These are phyloP conservation scores for Synergus gifuensis DNA, from an alignment of 2,888 invertebrate species.

Conservation along the genomic window DNA sequence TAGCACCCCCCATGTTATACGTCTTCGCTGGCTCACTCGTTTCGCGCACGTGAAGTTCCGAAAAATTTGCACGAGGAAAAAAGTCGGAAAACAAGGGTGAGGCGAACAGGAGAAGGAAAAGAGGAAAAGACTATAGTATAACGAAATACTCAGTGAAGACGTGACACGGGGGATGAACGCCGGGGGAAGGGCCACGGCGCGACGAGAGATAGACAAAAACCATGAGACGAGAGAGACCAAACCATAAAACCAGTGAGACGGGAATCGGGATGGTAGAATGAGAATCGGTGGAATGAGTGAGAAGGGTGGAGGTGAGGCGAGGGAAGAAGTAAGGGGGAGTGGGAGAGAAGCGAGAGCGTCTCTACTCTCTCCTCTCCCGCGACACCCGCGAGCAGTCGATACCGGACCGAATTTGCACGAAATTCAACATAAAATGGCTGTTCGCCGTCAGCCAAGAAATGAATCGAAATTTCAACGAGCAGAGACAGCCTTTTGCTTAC, in stretches of 20 bases:
- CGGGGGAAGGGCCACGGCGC: constrained; percentile 39
- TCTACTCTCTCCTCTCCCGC: constrained; percentile 39
- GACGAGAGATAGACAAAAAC: constrained; percentile 34
- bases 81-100: constrained; percentile 2
- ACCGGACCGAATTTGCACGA: constrained; percentile 71
- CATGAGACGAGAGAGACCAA: constrained; percentile 36
- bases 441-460: constrained; percentile 53
- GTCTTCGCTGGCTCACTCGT: constrained; percentile 9
- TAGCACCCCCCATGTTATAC: constrained; percentile 29
- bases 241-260: constrained; percentile 37
- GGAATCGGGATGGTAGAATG: background rate
- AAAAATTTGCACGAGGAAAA: constrained; percentile 44
- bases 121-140: too few species aligned
- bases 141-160: constrained; percentile 23
- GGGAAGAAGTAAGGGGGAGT: constrained; percentile 23
- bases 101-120: background rate
- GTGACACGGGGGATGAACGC: constrained; percentile 43
- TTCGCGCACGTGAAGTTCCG: constrained; percentile 42
- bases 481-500: constrained; percentile 57
- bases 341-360: constrained; percentile 51
- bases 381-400: constrained; percentile 65
- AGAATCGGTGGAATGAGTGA: background rate
- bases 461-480: constrained; percentile 36
- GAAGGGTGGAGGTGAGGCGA: background rate
- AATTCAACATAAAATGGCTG: constrained; percentile 74